A percentile compares a stretch with the other conserved stretches of the same genome.
These are phyloP conservation scores for Catagonus wagneri DNA, from an alignment of 2,113 vertebrate genomes.

Conservation along the genomic window DNA sequence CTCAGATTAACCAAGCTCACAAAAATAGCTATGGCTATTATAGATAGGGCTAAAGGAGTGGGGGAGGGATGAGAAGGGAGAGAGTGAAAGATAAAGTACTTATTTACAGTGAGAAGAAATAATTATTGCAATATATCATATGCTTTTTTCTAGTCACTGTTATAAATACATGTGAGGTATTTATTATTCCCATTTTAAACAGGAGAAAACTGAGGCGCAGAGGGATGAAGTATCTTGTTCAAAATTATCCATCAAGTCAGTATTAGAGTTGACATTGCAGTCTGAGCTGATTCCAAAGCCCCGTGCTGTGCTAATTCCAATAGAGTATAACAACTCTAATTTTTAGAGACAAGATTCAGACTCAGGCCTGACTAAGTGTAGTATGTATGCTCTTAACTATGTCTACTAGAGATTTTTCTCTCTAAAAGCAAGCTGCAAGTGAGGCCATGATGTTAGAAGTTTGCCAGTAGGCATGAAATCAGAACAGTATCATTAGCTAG, in stretches of 20 bases:
- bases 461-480: conserved; percentile 16
- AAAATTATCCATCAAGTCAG: conserved; percentile 27
- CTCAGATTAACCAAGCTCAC: conserved; percentile 51
- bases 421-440: neutral
- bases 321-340: neutral
- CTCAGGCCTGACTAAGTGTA: neutral
- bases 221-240: neutral
- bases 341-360: neutral
- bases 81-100: neutral
- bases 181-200: conserved; percentile 52
- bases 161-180: neutral
- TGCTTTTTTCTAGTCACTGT: neutral
- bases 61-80: neutral
- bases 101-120: conserved; percentile 24
- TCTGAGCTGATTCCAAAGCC: conserved; percentile 33
- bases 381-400: neutral
- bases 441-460: neutral
- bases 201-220: conserved; percentile 20
- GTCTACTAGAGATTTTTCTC: conserved; percentile 8
- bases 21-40: conserved; percentile 12
- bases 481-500: neutral
- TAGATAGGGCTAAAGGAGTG: neutral
- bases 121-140: neutral
- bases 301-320: neutral
- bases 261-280: conserved; percentile 8